Conservation (phyloP, 2,113 vertebrate genomes). For the Anarhynchus alexandrinus region DNA sequence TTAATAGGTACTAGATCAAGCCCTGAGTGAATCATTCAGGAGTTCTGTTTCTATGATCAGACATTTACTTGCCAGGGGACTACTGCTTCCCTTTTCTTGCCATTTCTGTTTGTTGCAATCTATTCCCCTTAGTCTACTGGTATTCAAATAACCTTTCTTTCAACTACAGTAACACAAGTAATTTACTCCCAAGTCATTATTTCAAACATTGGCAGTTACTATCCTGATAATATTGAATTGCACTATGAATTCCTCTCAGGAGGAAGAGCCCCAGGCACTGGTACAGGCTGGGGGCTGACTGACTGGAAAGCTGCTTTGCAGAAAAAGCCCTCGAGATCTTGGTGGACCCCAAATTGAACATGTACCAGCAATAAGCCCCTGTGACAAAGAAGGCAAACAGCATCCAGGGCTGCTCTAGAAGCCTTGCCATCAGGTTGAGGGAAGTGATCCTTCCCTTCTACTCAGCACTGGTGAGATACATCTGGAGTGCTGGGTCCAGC, state of each 20-base stretch:
- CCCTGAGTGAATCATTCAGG: not conserved
- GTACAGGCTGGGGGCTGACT: not conserved
- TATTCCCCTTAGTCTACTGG: not conserved
- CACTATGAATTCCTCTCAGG: not conserved
- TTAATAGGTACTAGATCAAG: not conserved
- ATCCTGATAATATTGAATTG: not conserved
- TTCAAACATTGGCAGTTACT: not conserved
- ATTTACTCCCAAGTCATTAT: constrained; percentile 14
- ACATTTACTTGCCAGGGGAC: not conserved
- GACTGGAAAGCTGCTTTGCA: not conserved
- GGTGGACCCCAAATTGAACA: not conserved
- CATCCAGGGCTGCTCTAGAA: not conserved
- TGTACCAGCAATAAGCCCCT: not conserved
- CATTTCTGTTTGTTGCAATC: constrained; percentile 21
- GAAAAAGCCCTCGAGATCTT: not conserved
- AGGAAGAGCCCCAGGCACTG: not conserved
- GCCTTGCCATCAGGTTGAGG: not conserved
- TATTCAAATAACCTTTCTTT: constrained; percentile 56
- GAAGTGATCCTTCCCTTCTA: not conserved
- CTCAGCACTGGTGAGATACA: not conserved
- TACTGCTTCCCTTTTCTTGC: not conserved
- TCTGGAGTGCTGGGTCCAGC: not conserved
- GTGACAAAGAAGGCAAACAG: not conserved
- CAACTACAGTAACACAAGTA: not conserved
- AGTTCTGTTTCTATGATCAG: constrained; percentile 1